phyloP scores from a whole-genome alignment of 2,113 vertebrate species.

The Terrapene triunguis region DNA sequence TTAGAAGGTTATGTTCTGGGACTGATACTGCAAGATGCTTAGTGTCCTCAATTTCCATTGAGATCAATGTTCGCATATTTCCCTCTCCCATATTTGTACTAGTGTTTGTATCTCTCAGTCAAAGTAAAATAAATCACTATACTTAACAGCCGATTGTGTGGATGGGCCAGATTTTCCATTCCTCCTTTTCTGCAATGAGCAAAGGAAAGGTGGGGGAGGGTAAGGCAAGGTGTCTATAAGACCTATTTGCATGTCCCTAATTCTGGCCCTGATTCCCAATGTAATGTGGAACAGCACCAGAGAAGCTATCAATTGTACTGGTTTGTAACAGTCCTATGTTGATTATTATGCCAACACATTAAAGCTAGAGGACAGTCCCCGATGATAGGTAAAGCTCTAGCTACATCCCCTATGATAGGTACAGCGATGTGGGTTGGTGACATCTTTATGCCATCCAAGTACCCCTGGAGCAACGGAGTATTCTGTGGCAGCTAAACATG shows the following conservation, averaged over 20 bases:
- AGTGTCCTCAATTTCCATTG: not conserved
- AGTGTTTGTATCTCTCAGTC: not conserved
- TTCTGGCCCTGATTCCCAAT: not conserved
- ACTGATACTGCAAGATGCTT: not conserved
- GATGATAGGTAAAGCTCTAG: not conserved
- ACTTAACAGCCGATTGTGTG: rapidly evolving
- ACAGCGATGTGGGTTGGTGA: not conserved
- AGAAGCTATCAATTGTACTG: rapidly evolving
- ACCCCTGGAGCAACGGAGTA: not conserved
- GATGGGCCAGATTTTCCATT: not conserved
- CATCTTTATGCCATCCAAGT: not conserved
- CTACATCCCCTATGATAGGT: too few relatives aligned
- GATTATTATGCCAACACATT: rapidly evolving
- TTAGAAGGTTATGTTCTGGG: not conserved
- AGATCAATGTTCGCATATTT: rapidly evolving
- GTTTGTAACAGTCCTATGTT: rapidly evolving
- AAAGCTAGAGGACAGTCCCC: not conserved
- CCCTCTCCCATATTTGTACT: not conserved
- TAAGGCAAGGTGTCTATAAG: not conserved
- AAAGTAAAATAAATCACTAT: rapidly evolving
- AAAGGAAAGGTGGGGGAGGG: not conserved
- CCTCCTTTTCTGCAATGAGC: not conserved
- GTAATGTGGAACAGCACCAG: not conserved
- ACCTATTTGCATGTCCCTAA: not conserved
- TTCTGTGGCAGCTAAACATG: not conserved